phyloP scores from a whole-genome alignment of 2,888 invertebrate species.

The Hofmannophila pseudospretella region DNA sequence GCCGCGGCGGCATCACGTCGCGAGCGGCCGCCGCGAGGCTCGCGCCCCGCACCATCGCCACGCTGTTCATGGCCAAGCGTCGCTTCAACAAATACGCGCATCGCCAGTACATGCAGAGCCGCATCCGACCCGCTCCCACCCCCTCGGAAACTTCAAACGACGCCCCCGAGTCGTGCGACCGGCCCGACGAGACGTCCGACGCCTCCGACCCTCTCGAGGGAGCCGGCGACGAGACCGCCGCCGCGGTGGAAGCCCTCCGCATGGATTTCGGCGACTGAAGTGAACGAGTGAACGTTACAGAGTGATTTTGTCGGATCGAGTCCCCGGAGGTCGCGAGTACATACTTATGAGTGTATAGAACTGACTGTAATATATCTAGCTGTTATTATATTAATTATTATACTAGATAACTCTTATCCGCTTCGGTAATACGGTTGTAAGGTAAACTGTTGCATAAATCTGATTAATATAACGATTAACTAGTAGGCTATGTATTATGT shows the following conservation, averaged over 20 bases:
- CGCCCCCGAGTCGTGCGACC: slow-evolving; percentile 13
- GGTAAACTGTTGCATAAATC: slow-evolving; percentile 71
- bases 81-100: slow-evolving; percentile 76
- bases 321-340: background rate
- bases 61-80: slow-evolving; percentile 74
- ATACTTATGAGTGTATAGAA: slow-evolving; percentile 10
- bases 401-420: slow-evolving; percentile 56
- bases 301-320: slow-evolving; percentile 7
- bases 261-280: slow-evolving; percentile 17
- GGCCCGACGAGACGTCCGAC: slow-evolving; percentile 14
- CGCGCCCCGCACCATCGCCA: slow-evolving; percentile 71
- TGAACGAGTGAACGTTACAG: slow-evolving; percentile 6
- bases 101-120: slow-evolving; percentile 61
- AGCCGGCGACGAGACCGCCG: slow-evolving; percentile 17
- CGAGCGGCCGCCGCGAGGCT: slow-evolving; percentile 69
- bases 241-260: slow-evolving; percentile 13
- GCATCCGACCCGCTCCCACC: slow-evolving; percentile 20
- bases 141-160: slow-evolving; percentile 10
- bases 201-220: slow-evolving; percentile 16
- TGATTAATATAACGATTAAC: slow-evolving; percentile 69
- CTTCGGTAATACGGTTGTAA: slow-evolving; percentile 68
- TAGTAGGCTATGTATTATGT: slow-evolving; percentile 53
- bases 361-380: slow-evolving; percentile 45
- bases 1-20: slow-evolving; percentile 71
- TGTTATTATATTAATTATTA: slow-evolving; percentile 47